Percentiles rank a stretch among this genome's conserved stretches.
These are phyloP conservation scores for Scaptomyza cyrtandrae DNA, from an alignment of 2,888 invertebrate species.

Conservation along the genomic window DNA sequence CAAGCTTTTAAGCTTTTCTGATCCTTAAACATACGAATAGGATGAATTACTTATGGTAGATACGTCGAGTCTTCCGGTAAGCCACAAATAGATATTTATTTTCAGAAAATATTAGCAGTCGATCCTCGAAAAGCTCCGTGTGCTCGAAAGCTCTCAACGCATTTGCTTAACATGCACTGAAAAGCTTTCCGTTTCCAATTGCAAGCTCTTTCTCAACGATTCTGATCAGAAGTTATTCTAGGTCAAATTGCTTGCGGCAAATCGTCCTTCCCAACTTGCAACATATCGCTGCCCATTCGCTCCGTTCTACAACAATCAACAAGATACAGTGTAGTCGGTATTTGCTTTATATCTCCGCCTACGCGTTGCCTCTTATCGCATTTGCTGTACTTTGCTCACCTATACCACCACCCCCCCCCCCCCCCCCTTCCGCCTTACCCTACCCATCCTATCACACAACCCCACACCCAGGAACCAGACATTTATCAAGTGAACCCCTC, in stretches of 20 bases:
- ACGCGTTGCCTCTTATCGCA: constrained; percentile 39
- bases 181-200: constrained; percentile 7
- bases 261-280: background rate
- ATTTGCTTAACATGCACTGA: background rate
- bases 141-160: constrained; percentile 9
- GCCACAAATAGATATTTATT: no score
- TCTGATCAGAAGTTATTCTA: constrained; percentile 42
- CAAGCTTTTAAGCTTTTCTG: background rate
- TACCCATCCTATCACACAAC: no score
- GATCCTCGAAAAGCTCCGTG: background rate
- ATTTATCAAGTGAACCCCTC: no score
- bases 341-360: constrained; percentile 45
- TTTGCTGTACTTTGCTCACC: constrained; percentile 53
- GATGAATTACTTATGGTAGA: no score
- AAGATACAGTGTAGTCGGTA: background rate
- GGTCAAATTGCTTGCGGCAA: constrained; percentile 19
- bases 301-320: no score
- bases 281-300: no score
- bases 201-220: background rate
- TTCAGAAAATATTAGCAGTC: no score
- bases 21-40: background rate
- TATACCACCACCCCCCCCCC: background rate
- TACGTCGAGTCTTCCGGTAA: no score
- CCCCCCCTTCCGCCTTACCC: no score
- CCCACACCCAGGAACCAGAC: no score